These are phyloP conservation scores for Grallaria varia DNA, from an alignment of 2,113 vertebrate species.

Conservation along the genomic window DNA sequence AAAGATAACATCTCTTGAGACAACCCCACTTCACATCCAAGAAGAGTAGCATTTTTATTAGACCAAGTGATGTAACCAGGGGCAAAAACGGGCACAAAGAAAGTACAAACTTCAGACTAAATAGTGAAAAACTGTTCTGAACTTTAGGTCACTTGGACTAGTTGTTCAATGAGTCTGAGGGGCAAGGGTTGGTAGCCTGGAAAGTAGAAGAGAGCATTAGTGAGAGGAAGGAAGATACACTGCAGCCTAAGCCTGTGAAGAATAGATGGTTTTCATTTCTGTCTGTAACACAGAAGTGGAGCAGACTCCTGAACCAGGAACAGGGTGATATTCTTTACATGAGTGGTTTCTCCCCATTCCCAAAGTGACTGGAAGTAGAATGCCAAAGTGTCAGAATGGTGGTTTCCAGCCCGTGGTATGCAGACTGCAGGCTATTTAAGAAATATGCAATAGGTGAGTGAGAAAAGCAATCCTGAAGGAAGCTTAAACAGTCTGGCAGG, in stretches of 20 bases:
- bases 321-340: background rate
- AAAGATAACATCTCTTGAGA: background rate
- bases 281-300: background rate
- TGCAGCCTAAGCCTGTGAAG: background rate
- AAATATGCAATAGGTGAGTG: background rate
- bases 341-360: background rate
- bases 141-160: background rate
- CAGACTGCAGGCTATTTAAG: background rate
- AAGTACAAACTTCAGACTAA: background rate
- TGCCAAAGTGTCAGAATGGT: fast-evolving
- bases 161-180: background rate
- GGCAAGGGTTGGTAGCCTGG: too few relatives aligned
- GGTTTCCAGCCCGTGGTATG: fast-evolving
- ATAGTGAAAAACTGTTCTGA: background rate
- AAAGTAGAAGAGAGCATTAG: background rate
- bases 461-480: background rate
- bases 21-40: background rate
- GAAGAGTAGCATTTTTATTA: background rate
- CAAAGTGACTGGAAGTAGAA: background rate
- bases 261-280: background rate
- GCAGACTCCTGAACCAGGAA: background rate
- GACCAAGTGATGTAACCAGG: background rate
- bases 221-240: background rate
- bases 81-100: background rate
- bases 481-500: background rate